Base-by-base conservation (phyloP, 2,113 vertebrate genomes). In the Mastomys natalensis region DNA sequence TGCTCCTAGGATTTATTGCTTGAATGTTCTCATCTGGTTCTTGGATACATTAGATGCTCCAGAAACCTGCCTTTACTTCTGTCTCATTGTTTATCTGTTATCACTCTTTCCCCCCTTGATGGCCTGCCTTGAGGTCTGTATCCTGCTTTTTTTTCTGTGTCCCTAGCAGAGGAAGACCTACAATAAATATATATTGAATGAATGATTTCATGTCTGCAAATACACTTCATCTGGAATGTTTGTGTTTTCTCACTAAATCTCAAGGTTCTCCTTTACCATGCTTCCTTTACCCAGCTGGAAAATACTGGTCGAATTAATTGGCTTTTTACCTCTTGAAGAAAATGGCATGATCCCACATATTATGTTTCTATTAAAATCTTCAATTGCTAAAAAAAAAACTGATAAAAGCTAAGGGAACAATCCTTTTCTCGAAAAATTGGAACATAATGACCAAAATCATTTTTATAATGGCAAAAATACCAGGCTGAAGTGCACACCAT, bases 391-490 rank as follows among this genome's bases (percentile, higher is more conserved):
- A 64, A 37, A 94, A 64, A 88, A 96, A 95, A 72, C 80, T 11
- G 7, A 22, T 53, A 29, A 70, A 88, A 90, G 34, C 82, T 87
- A 76, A 91, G 66, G 60, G 66, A 87, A 43, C 31, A 74, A 73
- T 68, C 6, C 29, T 89, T 96, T 97, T 94, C 51, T 91, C 62
- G 40, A 68, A 68, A 96, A 87, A 81, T 77, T 80, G 74, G 73
- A 92, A 85, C n/a, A 74, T 89, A 94, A 93, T 89, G 74, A 34
- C 55, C 94, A 96, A 64, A 94, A 68, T 76, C 34, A 16, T 85
- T 87, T 94, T 80, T 60, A 45, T 84, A 87, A 96, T 93, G 90
- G 95, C 94, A 91, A 94, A 95, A 95, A 85, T 95, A 85, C 34
- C 86, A 95, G 48, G 80, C 77, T 93, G 55, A 76, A 37, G 51